Evolutionary conservation across 2,888 invertebrate genomes (phyloP).

Genomic region (Athalia cordata): DNA sequence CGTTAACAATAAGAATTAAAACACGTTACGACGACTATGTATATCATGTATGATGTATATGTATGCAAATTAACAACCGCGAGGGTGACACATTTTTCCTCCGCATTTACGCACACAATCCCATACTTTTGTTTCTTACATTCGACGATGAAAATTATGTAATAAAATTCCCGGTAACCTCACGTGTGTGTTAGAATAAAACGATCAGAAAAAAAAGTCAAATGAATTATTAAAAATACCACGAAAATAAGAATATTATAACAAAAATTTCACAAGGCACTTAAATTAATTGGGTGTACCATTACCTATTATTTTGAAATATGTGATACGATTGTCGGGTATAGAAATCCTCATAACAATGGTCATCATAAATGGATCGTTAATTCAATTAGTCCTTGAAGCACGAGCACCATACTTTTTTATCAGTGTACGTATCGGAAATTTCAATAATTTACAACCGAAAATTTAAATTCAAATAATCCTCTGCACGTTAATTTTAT

Average conservation of each 20-base stretch:
- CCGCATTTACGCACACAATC: no score
- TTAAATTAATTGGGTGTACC: not conserved
- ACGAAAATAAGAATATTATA: not conserved
- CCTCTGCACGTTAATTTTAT: no score
- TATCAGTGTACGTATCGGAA: no score
- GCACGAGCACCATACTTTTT: no score
- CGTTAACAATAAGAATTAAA: not conserved
- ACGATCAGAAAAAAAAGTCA: not conserved
- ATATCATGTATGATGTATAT: not conserved
- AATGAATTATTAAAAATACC: not conserved
- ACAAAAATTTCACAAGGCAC: no score
- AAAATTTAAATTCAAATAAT: no score
- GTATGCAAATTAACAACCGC: not conserved
- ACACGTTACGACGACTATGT: not conserved
- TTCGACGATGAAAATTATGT: no score
- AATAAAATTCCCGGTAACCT: not conserved
- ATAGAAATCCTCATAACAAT: conserved; percentile 62
- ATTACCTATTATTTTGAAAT: conserved; percentile 50
- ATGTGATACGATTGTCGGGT: conserved; percentile 56
- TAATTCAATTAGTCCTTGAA: not conserved
- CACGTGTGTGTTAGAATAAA: not conserved
- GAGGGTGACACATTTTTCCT: not conserved
- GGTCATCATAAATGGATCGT: conserved; percentile 54
- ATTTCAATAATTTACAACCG: no score
- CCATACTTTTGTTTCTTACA: no score